Conservation (phyloP, 1,140 invertebrate genomes). For the Palaemon carinicauda region DNA sequence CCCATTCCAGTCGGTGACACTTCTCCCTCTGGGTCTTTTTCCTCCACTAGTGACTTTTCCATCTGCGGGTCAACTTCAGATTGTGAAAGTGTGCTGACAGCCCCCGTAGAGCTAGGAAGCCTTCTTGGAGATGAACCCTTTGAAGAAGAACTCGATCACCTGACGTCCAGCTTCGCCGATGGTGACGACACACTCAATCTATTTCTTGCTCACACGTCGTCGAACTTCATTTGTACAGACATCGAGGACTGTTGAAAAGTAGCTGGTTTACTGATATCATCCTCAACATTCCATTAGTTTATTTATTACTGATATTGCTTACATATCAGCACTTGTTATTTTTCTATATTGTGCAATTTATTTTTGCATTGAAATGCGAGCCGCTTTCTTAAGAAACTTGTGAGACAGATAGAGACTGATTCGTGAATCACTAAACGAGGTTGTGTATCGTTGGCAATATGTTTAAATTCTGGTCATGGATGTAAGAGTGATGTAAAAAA, state of each 20-base stretch:
- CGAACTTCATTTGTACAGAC: constrained; percentile 54
- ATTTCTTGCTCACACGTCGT: constrained; percentile 54
- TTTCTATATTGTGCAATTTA: too few relatives aligned
- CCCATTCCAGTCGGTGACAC: constrained; percentile 49
- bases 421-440: background rate
- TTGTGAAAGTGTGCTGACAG: constrained; percentile 53
- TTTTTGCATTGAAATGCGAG: background rate
- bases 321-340: too few relatives aligned
- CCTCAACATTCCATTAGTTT: background rate
- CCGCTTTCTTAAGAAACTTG: too few relatives aligned
- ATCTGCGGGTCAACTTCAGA: constrained; percentile 41
- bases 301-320: background rate
- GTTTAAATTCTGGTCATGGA: too few relatives aligned
- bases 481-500: background rate
- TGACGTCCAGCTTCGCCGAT: constrained; percentile 54
- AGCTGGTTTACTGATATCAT: background rate
- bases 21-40: constrained; percentile 50
- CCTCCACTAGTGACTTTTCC: constrained; percentile 46
- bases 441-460: too few relatives aligned
- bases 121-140: constrained; percentile 58
- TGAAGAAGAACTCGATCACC: constrained; percentile 59
- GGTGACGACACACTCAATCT: constrained; percentile 57
- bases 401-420: background rate
- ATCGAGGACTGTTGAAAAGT: constrained; percentile 52
- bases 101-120: constrained; percentile 49